phyloP scores from a whole-genome alignment of 2,888 invertebrate species.

The Tridacna crocea region DNA sequence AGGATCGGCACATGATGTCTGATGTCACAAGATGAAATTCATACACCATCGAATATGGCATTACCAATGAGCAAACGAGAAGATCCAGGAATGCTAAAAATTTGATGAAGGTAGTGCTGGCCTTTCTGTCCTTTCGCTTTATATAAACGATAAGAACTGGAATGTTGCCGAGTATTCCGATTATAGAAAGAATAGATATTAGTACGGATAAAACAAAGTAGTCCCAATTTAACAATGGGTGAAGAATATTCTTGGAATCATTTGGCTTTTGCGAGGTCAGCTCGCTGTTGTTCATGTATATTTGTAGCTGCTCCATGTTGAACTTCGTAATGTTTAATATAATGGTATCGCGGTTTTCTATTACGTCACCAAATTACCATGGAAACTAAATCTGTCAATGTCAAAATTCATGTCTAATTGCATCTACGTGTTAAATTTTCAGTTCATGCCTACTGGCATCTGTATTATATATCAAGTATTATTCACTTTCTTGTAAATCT shows the following conservation, averaged over 20 bases:
- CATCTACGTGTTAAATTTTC: too few relatives aligned
- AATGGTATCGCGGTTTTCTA: too few relatives aligned
- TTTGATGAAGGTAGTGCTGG: slow-evolving; percentile 75
- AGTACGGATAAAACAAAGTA: slow-evolving; percentile 60
- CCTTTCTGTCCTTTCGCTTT: slow-evolving; percentile 62
- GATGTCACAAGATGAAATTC: slow-evolving; percentile 71
- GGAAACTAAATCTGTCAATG: too few relatives aligned
- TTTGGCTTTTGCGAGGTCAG: background rate
- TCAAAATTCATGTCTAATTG: too few relatives aligned
- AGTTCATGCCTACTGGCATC: too few relatives aligned
- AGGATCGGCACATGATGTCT: slow-evolving; percentile 66
- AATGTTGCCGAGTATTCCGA: slow-evolving; percentile 72
- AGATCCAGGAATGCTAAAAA: slow-evolving; percentile 72
- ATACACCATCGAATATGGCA: slow-evolving; percentile 74
- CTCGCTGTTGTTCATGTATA: slow-evolving; percentile 4
- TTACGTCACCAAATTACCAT: too few relatives aligned
- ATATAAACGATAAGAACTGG: slow-evolving; percentile 72
- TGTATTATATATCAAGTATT: too few relatives aligned
- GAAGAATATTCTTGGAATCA: background rate
- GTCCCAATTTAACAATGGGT: slow-evolving; percentile 45
- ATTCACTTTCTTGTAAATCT: too few relatives aligned
- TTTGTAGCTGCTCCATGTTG: background rate
- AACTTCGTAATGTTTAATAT: background rate
- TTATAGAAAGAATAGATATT: slow-evolving; percentile 59
- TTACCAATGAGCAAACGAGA: slow-evolving; percentile 67